phyloP scores from a whole-genome alignment of 1,140 invertebrate species.

The Oedothorax gibbosus region DNA sequence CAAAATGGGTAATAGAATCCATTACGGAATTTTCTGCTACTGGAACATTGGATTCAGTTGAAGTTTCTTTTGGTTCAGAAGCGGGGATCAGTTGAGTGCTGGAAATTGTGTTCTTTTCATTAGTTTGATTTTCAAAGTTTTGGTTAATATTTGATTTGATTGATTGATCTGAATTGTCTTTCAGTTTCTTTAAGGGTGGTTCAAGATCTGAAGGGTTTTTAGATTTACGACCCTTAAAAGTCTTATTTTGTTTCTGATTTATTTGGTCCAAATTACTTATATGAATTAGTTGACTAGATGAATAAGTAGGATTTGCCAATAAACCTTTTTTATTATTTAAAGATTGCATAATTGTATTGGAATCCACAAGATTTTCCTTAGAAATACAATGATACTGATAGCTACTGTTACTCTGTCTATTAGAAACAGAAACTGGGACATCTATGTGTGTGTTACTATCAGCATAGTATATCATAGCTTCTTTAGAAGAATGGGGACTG shows the following conservation, averaged over 20 bases:
- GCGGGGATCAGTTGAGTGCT: not conserved
- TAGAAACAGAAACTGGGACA: not conserved
- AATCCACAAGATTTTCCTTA: not conserved
- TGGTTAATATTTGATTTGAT: conserved; percentile 10
- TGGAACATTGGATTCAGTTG: conserved; percentile 7
- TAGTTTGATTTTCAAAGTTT: conserved; percentile 28
- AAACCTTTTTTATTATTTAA: no score
- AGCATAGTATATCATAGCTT: conserved; percentile 4
- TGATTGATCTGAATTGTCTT: conserved; percentile 23
- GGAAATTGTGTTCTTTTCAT: not conserved
- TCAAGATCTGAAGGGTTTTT: conserved; percentile 20
- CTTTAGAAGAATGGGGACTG: conserved; percentile 20
- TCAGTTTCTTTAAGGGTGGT: conserved; percentile 42
- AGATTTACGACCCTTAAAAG: conserved; percentile 10
- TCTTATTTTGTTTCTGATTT: conserved; percentile 35
- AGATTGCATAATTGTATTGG: not conserved
- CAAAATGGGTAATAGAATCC: conserved; percentile 38
- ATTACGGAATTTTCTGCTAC: conserved; percentile 9
- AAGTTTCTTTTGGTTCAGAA: conserved; percentile 21
- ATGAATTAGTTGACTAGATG: not conserved
- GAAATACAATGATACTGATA: conserved; percentile 17
- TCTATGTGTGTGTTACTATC: conserved; percentile 27
- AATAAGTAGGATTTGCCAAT: no score
- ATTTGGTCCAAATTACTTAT: not conserved
- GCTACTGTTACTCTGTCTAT: conserved; percentile 9